A percentile compares a stretch with the other conserved stretches of the same genome.
Conservation (phyloP, 2,888 invertebrate genomes). For the Tinea trinotella region DNA sequence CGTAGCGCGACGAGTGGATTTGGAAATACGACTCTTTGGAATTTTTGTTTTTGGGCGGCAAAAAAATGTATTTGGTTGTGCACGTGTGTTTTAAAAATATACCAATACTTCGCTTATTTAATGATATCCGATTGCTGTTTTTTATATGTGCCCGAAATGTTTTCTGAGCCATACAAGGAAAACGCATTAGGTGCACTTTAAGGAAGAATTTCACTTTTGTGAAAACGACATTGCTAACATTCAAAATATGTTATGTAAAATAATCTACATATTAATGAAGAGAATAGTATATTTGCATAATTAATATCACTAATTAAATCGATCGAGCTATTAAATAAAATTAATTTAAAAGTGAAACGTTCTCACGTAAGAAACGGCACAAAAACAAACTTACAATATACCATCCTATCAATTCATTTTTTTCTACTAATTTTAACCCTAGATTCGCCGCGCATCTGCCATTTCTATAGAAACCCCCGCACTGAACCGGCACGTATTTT, state of each 20-base stretch:
- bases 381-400: slow-evolving; percentile 6
- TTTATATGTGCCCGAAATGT: neutral
- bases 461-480: slow-evolving; percentile 58
- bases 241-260: neutral
- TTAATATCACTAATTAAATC: too few species aligned
- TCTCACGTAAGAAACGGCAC: slow-evolving; percentile 3
- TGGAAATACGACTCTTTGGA: slow-evolving; percentile 48
- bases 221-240: neutral
- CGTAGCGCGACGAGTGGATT: slow-evolving; percentile 40
- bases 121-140: slow-evolving; percentile 2
- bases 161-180: neutral
- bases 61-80: slow-evolving; percentile 24
- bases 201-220: neutral
- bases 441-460: slow-evolving; percentile 60
- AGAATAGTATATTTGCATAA: too few species aligned
- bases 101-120: slow-evolving; percentile 7
- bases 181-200: neutral
- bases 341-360: slow-evolving; percentile 14
- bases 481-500: slow-evolving; percentile 66
- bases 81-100: slow-evolving; percentile 16
- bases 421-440: slow-evolving; percentile 57
- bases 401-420: slow-evolving; percentile 47
- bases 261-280: neutral
- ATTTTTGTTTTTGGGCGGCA: slow-evolving; percentile 30
- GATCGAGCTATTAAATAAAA: neutral